These are phyloP conservation scores for Phallusia fumigata DNA, from an alignment of 23 tunicate genomes.

Conservation along the genomic window DNA sequence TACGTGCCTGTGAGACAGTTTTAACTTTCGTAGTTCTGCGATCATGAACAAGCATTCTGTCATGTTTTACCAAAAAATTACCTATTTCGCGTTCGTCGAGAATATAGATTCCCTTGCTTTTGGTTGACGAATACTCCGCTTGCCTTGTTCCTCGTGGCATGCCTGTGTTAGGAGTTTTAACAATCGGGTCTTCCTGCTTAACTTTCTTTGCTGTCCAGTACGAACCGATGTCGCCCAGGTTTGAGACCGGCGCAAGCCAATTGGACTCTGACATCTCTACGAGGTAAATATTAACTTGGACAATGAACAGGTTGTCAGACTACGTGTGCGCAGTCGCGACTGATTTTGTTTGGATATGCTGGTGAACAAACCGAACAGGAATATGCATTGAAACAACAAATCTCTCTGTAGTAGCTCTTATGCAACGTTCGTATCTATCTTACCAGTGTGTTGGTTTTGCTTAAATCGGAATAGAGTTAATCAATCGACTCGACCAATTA, in stretches of 20 bases:
- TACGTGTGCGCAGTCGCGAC: neutral
- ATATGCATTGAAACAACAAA: too few species aligned
- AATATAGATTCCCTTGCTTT: constrained; percentile 6
- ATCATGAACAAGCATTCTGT: too few species aligned
- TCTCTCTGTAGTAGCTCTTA: too few species aligned
- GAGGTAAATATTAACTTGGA: neutral
- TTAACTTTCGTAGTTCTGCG: too few species aligned
- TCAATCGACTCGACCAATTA: too few species aligned
- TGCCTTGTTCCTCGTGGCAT: neutral
- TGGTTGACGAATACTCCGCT: neutral
- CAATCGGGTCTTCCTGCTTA: neutral
- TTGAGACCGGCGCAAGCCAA: neutral
- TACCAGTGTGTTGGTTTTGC: too few species aligned
- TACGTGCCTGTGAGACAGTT: too few species aligned
- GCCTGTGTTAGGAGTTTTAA: neutral
- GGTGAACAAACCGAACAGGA: neutral
- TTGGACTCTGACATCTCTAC: neutral
- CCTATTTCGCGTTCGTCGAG: constrained; percentile 17
- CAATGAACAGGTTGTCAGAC: too few species aligned
- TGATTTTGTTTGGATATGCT: neutral
- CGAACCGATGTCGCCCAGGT: neutral
- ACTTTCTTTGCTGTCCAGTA: neutral
- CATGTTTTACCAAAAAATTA: too few species aligned
- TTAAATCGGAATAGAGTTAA: too few species aligned
- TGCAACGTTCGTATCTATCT: too few species aligned